A percentile compares a stretch with the other conserved stretches of the same genome.
Conservation (phyloP, 2,113 vertebrate genomes). For the Brachirus orientalis region DNA sequence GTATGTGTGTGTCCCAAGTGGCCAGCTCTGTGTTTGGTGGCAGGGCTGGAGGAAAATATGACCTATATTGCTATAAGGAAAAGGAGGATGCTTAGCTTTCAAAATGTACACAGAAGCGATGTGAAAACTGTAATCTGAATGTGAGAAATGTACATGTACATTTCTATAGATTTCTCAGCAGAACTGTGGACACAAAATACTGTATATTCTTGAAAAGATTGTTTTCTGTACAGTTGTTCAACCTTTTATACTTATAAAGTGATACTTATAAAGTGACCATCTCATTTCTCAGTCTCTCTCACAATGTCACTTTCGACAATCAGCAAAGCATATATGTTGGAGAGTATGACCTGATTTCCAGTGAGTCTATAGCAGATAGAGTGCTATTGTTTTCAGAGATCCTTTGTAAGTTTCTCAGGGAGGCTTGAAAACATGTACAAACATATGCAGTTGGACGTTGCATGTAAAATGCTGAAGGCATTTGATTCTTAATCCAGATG, state of each 20-base stretch:
- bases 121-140: slow-evolving; percentile 14
- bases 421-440: slow-evolving; percentile 23
- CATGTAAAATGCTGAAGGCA: slow-evolving; percentile 35
- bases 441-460: slow-evolving; percentile 28
- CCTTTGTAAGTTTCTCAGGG: neutral
- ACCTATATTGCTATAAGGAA: slow-evolving; percentile 78
- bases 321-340: slow-evolving; percentile 3
- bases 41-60: slow-evolving; percentile 71
- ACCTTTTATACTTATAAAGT: neutral
- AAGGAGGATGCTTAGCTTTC: slow-evolving; percentile 57
- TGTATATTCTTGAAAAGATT: neutral
- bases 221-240: neutral
- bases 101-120: slow-evolving; percentile 34
- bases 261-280: neutral
- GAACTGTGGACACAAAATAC: too few species aligned
- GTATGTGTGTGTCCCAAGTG: slow-evolving; percentile 53
- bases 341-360: slow-evolving; percentile 22
- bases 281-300: slow-evolving; percentile 10
- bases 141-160: neutral
- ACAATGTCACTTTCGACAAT: neutral
- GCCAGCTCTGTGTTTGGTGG: slow-evolving; percentile 69
- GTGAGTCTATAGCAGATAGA: slow-evolving; percentile 21
- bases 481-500: slow-evolving; percentile 60
- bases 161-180: too few species aligned
- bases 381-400: neutral